Evolutionary conservation across 2,797 vertebrate species (phyloP).

Genomic region (Enteromius unitaeniatus): DNA sequence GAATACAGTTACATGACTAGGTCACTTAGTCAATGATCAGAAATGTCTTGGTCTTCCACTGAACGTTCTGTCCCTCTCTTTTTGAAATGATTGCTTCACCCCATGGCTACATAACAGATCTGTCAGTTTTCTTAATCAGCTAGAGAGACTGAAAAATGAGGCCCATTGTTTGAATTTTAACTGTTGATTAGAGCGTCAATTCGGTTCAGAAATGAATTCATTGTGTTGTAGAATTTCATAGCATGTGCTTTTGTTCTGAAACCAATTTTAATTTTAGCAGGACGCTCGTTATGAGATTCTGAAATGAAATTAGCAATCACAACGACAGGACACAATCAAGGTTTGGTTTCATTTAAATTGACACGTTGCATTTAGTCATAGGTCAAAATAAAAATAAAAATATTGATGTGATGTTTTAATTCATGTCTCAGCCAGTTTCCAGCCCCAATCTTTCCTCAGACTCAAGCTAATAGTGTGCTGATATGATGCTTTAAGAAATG

Average conservation of each 20-base stretch:
- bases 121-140: slow-evolving; percentile 26
- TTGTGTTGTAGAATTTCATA: neutral
- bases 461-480: neutral
- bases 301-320: slow-evolving; percentile 4
- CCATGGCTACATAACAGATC: neutral
- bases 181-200: slow-evolving; percentile 3
- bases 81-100: slow-evolving; percentile 4
- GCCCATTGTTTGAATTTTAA: slow-evolving; percentile 20
- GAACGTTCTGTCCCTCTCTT: neutral
- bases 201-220: slow-evolving; percentile 20
- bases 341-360: slow-evolving; percentile 3
- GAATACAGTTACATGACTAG: neutral
- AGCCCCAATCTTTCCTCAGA: neutral
- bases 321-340: neutral
- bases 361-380: neutral
- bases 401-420: neutral
- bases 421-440: neutral
- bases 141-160: neutral
- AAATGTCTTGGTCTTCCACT: slow-evolving; percentile 19
- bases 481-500: neutral
- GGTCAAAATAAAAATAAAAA: slow-evolving; percentile 1
- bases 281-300: neutral
- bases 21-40: slow-evolving; percentile 10
- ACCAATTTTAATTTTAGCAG: slow-evolving; percentile 23
- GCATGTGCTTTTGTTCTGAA: neutral